Evolutionary conservation across 1,140 invertebrate genomes (phyloP), one percentile per base, ranked within the genome.

Genomic region (Dendrolimus punctatus): DNA sequence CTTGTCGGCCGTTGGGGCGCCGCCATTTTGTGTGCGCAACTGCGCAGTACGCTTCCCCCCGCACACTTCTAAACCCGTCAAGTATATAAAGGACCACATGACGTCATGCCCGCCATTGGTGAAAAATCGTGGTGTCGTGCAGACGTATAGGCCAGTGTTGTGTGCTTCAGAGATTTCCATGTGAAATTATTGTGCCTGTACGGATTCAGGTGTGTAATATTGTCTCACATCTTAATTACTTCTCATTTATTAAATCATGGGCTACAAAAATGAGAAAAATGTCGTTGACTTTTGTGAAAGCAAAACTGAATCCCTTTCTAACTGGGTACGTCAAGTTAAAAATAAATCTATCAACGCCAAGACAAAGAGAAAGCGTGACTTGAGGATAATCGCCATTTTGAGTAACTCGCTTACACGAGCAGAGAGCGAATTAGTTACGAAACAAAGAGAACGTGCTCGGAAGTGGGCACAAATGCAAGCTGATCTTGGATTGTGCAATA

Each of bases 401-500:
- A 81, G 76, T 60, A 73, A 79, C 62, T 86, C 83, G 46, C 64
- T 83, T 52, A 68, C 55, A 53, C 76, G 78, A 10, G 83, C 83
- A 39, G 79, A 86, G 60, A 79, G 53, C 58, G 80, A 84, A 57
- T 73, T 86, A 9, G 42, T 86, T 64, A 63, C 66, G 65, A 86
- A 86, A 80, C 83, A 86, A 84, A 75, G 83, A 74, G 83, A 86
- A 77, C 83, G 83, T 71, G 83, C 83, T 62, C 80, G 80, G 72
- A 77, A 68, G 68, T 86, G 83, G 83, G 80, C 79, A 50, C 80
- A 82, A 62, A 82, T 85, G 80, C 82, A 83, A 82, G 77, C 69
- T 61, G 79, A 82, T 68, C 82, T 83, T 58, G 82, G 82, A 76
- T 70, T 86, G 57, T 66, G 66, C 68, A 72, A 73, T 62, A 78